Base-by-base conservation (phyloP, 2,888 invertebrate genomes). In the Artemia sp. region DNA sequence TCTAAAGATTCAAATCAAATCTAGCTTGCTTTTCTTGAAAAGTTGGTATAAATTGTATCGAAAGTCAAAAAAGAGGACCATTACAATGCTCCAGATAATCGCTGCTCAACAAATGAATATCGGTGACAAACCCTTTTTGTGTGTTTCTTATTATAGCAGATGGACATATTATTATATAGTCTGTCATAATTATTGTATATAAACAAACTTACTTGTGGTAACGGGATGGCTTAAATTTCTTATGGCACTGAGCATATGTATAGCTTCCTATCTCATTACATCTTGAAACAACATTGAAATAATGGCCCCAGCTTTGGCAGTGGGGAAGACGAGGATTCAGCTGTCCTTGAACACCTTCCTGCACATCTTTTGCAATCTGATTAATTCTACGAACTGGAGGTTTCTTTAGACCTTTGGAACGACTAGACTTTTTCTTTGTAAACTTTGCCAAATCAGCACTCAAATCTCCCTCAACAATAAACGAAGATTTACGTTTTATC, bases 201-300 rank as follows among this genome's bases (percentile, higher is more conserved):
- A 38, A 38, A 38, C 38, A 6, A 38, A 58, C 64, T 58, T 58
- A 58, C 64, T 58, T 58, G 64, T 19, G 64, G 10, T 58, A 58
- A n/a, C 64, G 64, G 14, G 64, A 58, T 58, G 64, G 64, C 64
- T 58, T 58, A 9, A 58, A 24, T 58, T 58, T 58, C 64, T 58
- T 58, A 58, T 58, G 64, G 64, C 64, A 58, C 64, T 58, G 64
- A 19, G 64, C n/a, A 58, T 58, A 58, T 24, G 64, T 8, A 24
- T 58, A 58, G 24, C 64, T 58, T 58, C 64, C 64, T 2, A 58
- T 58, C 64, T 58, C 64, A 58, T 58, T 58, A 10, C 64, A 58
- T 58, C 24, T 58, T n/a, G 64, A 8, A 10, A 58, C 1, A n/a
- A 58, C 64, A 19, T 10, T n/a, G 11, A 58, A 58, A 24, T 58